A percentile compares a stretch with the other conserved stretches of the same genome.
Evolutionary conservation across 2,888 invertebrate genomes (phyloP).

Genomic region (Caenorhabditis virilis): DNA sequence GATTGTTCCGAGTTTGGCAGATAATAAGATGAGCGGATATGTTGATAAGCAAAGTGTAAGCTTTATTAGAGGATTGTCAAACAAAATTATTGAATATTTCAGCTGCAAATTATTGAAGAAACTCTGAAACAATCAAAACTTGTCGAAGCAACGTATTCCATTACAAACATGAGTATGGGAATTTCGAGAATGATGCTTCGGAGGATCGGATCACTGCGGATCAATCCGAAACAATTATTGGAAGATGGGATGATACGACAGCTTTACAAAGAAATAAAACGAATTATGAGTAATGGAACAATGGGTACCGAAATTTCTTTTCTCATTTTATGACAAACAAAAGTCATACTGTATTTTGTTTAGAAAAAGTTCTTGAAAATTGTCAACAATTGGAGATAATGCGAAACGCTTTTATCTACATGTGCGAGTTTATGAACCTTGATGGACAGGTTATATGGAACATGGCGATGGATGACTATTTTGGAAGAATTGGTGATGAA

Average conservation of each 20-base stretch:
- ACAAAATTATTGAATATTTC: no score
- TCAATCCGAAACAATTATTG: slow-evolving; percentile 51
- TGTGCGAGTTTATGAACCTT: slow-evolving; percentile 63
- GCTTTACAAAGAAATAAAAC: slow-evolving; percentile 43
- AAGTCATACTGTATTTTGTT: background rate
- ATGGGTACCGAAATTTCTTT: background rate
- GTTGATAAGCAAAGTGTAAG: no score
- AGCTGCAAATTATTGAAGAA: no score
- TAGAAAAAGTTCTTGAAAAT: slow-evolving; percentile 4
- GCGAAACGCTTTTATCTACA: slow-evolving; percentile 48
- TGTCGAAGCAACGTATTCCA: slow-evolving; percentile 55
- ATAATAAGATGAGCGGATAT: no score
- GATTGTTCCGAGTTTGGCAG: slow-evolving; percentile 26
- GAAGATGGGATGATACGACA: slow-evolving; percentile 60
- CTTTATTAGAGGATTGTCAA: no score
- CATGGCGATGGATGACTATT: slow-evolving; percentile 32
- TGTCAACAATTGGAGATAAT: slow-evolving; percentile 16
- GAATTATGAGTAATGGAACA: slow-evolving; percentile 13
- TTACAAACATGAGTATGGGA: slow-evolving; percentile 55
- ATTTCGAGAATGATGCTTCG: slow-evolving; percentile 44
- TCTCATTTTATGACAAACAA: background rate
- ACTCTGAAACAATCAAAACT: slow-evolving; percentile 36
- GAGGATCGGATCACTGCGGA: slow-evolving; percentile 34
- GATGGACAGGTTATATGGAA: slow-evolving; percentile 59
- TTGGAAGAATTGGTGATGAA: slow-evolving; percentile 6